Evolutionary conservation across 2,113 vertebrate species (phyloP), one percentile per base, ranked within the genome.

Genomic region (Pseudolaguvia tuberculata): DNA sequence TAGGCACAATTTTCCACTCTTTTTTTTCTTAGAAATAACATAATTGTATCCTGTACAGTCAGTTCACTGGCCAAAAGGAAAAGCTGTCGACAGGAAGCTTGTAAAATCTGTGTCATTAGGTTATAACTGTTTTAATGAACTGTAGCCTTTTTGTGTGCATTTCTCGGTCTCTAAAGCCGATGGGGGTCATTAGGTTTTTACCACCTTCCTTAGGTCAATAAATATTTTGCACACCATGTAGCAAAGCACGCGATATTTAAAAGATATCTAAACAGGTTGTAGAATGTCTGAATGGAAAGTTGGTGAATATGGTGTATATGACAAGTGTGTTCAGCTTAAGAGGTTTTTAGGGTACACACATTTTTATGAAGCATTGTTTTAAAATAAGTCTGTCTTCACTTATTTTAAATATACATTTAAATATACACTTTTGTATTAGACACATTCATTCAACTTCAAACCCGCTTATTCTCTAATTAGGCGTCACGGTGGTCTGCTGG

Each of bases 161-260:
- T 69, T 53, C 50, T 53, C 29, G 14, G 50, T 69, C 50, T 69
- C 67, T 53, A 53, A 53, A 69, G 66, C 27, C 67, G 35, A 35
- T 69, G 48, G 29, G 50, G 18, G 27, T 69, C 20, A 69, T 69
- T 14, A 35, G 21, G 48, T 69, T 69, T 69, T 70, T 70, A 70
- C 51, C 66, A 1, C 47, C 72, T 53, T 52, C 65, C 47, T 27
- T 70, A 53, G 25, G 45, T 20, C 29, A 69, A 76, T 61, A 52
- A 62, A 50, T 68, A 47, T 53, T 76, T 69, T 50, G 55, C 42
- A 56, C 53, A 20, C 48, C 61, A 59, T 39, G 27, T 50, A 73
- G 29, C 29, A 25, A 52, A 57, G 21, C 13, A 21, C 8, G 31
- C 14, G 20, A 51, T 67, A 14, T n/a, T 42, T 63, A 21, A n/a